A percentile compares a stretch with the other conserved stretches of the same genome.
phyloP scores from a whole-genome alignment of 2,888 invertebrate species.

The Cremastinae sp. region DNA sequence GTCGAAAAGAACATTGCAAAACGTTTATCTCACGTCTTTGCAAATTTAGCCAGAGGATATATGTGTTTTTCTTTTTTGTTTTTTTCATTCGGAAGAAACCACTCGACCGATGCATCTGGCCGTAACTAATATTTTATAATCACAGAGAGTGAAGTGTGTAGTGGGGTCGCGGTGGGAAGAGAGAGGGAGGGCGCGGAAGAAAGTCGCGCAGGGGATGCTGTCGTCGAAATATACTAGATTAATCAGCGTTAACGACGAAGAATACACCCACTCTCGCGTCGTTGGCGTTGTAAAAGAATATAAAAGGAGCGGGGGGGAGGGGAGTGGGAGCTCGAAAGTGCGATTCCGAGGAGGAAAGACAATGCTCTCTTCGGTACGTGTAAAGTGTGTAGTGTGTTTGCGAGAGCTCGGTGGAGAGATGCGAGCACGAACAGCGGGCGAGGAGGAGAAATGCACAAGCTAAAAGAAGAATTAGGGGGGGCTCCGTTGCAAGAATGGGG shows the following conservation, averaged over 20 bases:
- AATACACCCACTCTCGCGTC: conserved; percentile 23
- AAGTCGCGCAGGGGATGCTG: conserved; percentile 3
- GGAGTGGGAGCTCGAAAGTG: conserved; percentile 27
- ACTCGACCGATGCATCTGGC: neutral
- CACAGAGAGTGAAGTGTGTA: conserved; percentile 23
- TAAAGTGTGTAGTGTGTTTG: conserved; percentile 44
- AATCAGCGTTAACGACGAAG: conserved; percentile 50
- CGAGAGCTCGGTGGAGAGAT: conserved; percentile 27
- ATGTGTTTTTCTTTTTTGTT: too few species aligned
- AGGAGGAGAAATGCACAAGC: conserved; percentile 39
- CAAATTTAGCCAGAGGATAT: too few species aligned
- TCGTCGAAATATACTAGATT: conserved; percentile 37
- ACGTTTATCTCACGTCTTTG: too few species aligned
- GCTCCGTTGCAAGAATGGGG: conserved; percentile 33
- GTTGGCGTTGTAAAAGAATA: conserved; percentile 18
- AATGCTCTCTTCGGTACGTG: conserved; percentile 49
- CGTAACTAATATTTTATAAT: conserved; percentile 44
- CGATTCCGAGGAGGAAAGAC: conserved; percentile 39
- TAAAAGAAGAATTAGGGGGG: conserved; percentile 43
- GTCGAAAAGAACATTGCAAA: too few species aligned
- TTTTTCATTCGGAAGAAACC: neutral
- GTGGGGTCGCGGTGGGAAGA: neutral
- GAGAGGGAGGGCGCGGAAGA: neutral
- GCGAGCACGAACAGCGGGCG: conserved; percentile 19
- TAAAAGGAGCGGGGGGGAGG: conserved; percentile 1